phyloP scores from a whole-genome alignment of 1,140 invertebrate genomes.

The Ips nitidus region DNA sequence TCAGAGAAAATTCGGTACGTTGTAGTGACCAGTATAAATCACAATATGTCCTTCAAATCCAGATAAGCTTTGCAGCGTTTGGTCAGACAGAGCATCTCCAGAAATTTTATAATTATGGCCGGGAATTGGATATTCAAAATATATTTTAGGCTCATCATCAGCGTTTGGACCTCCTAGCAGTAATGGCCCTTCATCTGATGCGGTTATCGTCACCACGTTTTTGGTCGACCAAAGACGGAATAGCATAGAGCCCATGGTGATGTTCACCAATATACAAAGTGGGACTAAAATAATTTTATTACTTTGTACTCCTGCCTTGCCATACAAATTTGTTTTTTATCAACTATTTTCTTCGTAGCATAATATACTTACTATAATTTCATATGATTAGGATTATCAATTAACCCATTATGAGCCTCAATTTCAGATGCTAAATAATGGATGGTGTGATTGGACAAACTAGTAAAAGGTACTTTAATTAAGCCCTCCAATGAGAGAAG shows the following conservation, averaged over 20 bases:
- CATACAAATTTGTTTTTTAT: background rate
- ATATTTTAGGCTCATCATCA: constrained; percentile 48
- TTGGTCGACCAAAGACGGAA: constrained; percentile 89
- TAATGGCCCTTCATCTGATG: constrained; percentile 62
- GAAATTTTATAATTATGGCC: constrained; percentile 48
- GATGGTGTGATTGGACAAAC: constrained; percentile 83
- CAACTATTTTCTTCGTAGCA: too few species aligned
- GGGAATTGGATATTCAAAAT: constrained; percentile 51
- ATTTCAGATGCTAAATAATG: constrained; percentile 48
- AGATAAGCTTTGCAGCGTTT: constrained; percentile 50
- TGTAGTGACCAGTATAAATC: constrained; percentile 72
- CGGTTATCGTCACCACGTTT: constrained; percentile 72
- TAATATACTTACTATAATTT: constrained; percentile 72
- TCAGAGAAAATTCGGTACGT: constrained; percentile 67
- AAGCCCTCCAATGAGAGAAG: constrained; percentile 76
- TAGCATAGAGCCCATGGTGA: constrained; percentile 82
- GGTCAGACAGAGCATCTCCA: constrained; percentile 28
- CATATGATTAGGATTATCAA: constrained; percentile 64
- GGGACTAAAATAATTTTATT: constrained; percentile 68
- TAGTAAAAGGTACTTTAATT: constrained; percentile 85
- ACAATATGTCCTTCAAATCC: constrained; percentile 39
- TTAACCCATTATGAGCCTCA: constrained; percentile 38
- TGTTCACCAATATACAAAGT: constrained; percentile 94
- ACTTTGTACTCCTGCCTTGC: constrained; percentile 10
- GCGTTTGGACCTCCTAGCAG: constrained; percentile 68